Conservation (phyloP, 2,888 invertebrate species). For the Drosophila borealis region DNA sequence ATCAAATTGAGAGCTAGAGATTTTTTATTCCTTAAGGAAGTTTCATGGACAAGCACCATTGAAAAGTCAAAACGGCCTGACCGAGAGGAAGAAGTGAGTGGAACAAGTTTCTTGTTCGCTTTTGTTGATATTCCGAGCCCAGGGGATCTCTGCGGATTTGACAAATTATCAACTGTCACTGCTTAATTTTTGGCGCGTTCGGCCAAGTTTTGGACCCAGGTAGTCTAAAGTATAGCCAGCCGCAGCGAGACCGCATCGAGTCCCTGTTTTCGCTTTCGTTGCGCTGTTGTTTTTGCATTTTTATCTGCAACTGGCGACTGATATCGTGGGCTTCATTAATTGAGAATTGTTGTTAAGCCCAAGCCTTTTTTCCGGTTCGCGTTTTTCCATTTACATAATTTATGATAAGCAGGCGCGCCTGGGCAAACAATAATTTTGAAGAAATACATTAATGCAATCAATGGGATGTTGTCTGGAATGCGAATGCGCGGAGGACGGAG, state of each 20-base stretch:
- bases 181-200: conserved; percentile 79
- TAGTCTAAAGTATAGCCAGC: conserved; percentile 48
- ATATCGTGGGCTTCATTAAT: conserved; percentile 83
- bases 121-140: conserved; percentile 27
- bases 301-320: conserved; percentile 77
- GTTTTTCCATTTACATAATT: conserved; percentile 84
- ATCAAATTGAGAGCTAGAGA: too few species aligned
- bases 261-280: conserved; percentile 62
- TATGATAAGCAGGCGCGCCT: conserved; percentile 84
- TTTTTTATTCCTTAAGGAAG: too few species aligned
- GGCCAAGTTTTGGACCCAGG: conserved; percentile 60
- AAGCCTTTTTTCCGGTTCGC: conserved; percentile 79
- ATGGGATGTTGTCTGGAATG: conserved; percentile 69
- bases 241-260: not conserved
- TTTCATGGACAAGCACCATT: conserved; percentile 20
- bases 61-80: conserved; percentile 14
- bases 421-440: conserved; percentile 84
- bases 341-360: conserved; percentile 83
- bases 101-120: conserved; percentile 62
- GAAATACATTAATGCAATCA: conserved; percentile 82
- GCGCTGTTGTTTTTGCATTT: conserved; percentile 55
- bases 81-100: conserved; percentile 17
- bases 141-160: conserved; percentile 70
- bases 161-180: conserved; percentile 84
- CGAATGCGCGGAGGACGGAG: conserved; percentile 25